Evolutionary conservation across 2,888 invertebrate species (phyloP), one percentile per base, ranked within the genome.

Genomic region (Pammene aurita): DNA sequence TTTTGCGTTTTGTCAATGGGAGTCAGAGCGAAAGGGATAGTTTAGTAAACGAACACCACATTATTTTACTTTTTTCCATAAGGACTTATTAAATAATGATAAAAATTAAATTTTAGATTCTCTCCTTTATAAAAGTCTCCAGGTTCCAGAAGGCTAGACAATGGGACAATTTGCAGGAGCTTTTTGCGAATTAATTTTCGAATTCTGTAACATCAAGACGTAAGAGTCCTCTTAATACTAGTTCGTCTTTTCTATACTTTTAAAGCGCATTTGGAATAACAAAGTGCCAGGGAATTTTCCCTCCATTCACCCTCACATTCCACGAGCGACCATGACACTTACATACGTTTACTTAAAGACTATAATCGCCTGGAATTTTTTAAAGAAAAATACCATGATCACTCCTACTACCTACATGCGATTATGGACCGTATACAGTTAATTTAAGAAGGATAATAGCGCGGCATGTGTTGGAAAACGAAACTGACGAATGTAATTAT

Each of bases 401-500:
- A 58, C n/a, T 50, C 34, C 42, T 38, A 11, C 10, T 6, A 13
- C 41, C 18, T 5, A 0, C 14, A 18, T 11, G 6, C 34, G 18
- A 35, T 60, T 35, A n/a, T 52, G 52, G 9, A 2, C 5, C 34
- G 13, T 54, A 35, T 18, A 4, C 26, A 0, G 4, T 44, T 1
- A 16, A 34, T 41, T 48, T 66, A 66, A 66, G 38, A 41, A 26
- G 11, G 26, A 13, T 26, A n/a, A 35, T 64, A n/a, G 11, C 14
- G n/a, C n/a, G 35, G 46, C 35, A 35, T 26, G 26, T 1, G 16
- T 13, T 35, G 0, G 6, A 16, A 16, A 2, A 46, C 35, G 9
- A 56, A 41, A 56, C n/a, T 56, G 5, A 41, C 50, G 26, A 66
- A 58, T 42, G 42, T 57, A 66, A 42, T 65, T 65, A 38, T 46